phyloP scores from a whole-genome alignment of 2,888 invertebrate species.

The Rhodophaea formosa region DNA sequence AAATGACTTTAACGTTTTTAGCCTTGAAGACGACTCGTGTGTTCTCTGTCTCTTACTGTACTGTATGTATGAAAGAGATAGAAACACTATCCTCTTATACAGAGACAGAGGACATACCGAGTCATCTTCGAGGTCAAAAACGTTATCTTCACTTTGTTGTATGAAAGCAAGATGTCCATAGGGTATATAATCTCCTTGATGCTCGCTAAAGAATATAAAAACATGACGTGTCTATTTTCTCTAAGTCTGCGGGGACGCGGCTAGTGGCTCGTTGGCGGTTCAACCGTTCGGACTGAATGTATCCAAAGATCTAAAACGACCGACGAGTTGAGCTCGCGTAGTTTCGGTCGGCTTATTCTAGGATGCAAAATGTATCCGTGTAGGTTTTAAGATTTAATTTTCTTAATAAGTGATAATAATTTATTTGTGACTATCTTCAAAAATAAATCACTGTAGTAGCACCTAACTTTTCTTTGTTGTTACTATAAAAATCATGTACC shows the following conservation, averaged over 20 bases:
- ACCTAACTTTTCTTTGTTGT: slow-evolving; percentile 23
- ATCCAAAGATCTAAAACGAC: slow-evolving; percentile 31
- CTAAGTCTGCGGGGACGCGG: not conserved
- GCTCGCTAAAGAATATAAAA: too few relatives aligned
- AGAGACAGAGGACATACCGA: too few relatives aligned
- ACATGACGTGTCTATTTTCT: slow-evolving; percentile 5
- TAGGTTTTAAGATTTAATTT: slow-evolving; percentile 25
- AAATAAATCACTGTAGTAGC: slow-evolving; percentile 29
- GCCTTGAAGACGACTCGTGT: too few relatives aligned
- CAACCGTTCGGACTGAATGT: slow-evolving; percentile 27
- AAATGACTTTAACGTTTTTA: too few relatives aligned
- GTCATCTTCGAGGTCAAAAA: too few relatives aligned
- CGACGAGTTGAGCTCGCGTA: slow-evolving; percentile 17
- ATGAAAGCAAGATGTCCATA: too few relatives aligned
- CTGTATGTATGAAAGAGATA: too few relatives aligned
- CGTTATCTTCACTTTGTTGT: too few relatives aligned
- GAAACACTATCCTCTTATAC: too few relatives aligned
- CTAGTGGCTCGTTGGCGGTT: slow-evolving; percentile 4
- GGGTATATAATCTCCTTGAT: too few relatives aligned
- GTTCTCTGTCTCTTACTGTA: too few relatives aligned
- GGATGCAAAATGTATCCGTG: slow-evolving; percentile 12
- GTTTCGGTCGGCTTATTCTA: slow-evolving; percentile 14
- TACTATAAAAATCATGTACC: slow-evolving; percentile 31
- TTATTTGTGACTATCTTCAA: slow-evolving; percentile 36
- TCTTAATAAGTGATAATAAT: slow-evolving; percentile 29